Base-by-base conservation (phyloP, 2,888 invertebrate species). In the Miltochrista miniata region DNA sequence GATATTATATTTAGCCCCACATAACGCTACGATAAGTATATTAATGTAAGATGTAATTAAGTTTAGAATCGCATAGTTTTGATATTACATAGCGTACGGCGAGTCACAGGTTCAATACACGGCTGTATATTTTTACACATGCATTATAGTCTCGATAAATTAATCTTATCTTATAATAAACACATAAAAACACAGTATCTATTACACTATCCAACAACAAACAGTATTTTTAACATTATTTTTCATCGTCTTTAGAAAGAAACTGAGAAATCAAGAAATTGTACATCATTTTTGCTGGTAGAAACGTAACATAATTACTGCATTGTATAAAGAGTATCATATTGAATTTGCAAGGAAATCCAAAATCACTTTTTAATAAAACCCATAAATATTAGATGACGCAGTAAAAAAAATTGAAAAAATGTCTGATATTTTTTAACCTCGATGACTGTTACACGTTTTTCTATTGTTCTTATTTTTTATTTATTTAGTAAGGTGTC, bases 61-160 rank as follows among this genome's bases (percentile, higher is more conserved):
- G 59, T 68, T 65, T 54, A 53, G 58, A 58, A 13, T 24, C 51
- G 67, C 66, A 63, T 68, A 68, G 69, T 68, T 68, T 66, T 68
- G 61, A 64, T 68, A 64, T 45, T 57, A 52, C 48, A 63, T 64
- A 61, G 48, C 41, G 30, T 53, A 60, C 54, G 57, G 56, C 55
- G 56, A 46, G 37, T 54, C 54, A 54, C 65, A 41, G 42, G 43
- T 54, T 59, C 57, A 45, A 55, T 43, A 53, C 60, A 60, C 63
- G 44, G 53, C 60, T 24, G 53, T 67, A 68, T 67, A 66, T 68
- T 67, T 67, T 68, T 68, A 65, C 67, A 67, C 66, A 61, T 55
- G 64, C 59, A 55, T 65, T 40, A 46, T 51, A 56, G 48, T 51
- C 37, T 56, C 15, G 39, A 51, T 48, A 37, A 39, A 42, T 48